Conservation (phyloP, 2,797 vertebrate genomes). For the Ceyx erithaca region DNA sequence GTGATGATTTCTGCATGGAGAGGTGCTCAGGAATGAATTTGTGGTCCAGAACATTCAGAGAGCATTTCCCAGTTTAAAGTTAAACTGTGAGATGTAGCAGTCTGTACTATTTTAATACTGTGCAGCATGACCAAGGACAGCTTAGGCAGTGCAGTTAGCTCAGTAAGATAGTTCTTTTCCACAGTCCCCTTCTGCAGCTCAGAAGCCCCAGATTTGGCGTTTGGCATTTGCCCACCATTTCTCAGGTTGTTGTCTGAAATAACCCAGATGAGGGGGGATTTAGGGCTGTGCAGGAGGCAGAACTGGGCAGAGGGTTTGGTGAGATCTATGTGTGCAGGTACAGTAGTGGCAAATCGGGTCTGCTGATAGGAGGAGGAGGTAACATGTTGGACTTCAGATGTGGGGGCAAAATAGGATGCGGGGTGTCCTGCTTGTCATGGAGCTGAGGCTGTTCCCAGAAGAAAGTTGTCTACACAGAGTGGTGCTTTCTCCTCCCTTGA, state of each 20-base stretch:
- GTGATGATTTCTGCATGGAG: not conserved
- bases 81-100: not conserved
- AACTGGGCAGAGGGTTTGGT: not conserved
- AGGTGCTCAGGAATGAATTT: not conserved
- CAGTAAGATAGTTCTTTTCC: not conserved
- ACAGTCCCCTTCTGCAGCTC: not conserved
- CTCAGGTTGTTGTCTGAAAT: not conserved
- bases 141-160: not conserved
- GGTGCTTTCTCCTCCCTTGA: not conserved
- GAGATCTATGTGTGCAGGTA: not conserved
- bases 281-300: not conserved
- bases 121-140: not conserved
- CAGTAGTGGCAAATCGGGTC: not conserved
- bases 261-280: not conserved
- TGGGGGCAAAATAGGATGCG: not conserved
- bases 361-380: not conserved
- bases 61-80: not conserved
- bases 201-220: not conserved
- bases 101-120: not conserved
- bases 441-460: not conserved
- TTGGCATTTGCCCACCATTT: not conserved
- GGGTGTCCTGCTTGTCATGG: not conserved
- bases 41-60: not conserved
- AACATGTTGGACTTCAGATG: rapidly evolving
- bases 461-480: not conserved